phyloP scores from a whole-genome alignment of 2,888 invertebrate species.

The Cyclophora punctaria region DNA sequence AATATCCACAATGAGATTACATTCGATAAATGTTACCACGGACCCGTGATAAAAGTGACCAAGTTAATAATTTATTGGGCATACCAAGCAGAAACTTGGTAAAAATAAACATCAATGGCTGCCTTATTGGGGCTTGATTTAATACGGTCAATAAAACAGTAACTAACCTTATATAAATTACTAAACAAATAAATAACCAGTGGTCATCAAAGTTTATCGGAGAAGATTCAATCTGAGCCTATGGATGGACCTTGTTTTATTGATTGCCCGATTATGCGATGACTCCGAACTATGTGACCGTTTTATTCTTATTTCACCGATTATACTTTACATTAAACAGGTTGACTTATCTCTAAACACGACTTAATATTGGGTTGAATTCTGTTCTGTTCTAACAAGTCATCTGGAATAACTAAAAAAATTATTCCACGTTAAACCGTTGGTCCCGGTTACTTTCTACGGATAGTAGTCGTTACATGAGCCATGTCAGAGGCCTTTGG shows the following conservation, averaged over 20 bases:
- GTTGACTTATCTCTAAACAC: too few relatives aligned
- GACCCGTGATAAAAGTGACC: constrained; percentile 72
- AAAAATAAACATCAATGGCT: constrained; percentile 75
- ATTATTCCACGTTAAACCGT: too few relatives aligned
- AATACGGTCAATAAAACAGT: constrained; percentile 73
- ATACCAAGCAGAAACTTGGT: constrained; percentile 71
- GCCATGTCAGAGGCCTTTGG: too few relatives aligned
- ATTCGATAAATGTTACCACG: constrained; percentile 58
- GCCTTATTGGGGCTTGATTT: constrained; percentile 75
- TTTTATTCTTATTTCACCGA: too few relatives aligned
- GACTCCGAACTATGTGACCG: too few relatives aligned
- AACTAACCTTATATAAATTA: constrained; percentile 76
- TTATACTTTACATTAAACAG: too few relatives aligned
- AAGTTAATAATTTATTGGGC: constrained; percentile 70
- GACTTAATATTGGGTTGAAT: too few relatives aligned
- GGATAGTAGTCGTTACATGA: too few relatives aligned
- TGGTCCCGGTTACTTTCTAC: too few relatives aligned
- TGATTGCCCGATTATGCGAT: constrained; percentile 1
- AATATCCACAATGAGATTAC: constrained; percentile 43
- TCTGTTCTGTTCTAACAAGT: too few relatives aligned
- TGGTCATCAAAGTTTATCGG: constrained; percentile 66
- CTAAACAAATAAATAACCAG: constrained; percentile 73
- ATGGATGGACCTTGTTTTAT: constrained; percentile 31
- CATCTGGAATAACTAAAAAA: too few relatives aligned
- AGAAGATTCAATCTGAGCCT: constrained; percentile 36